Evolutionary conservation across 2,797 vertebrate species (phyloP), one percentile per base, ranked within the genome.

Genomic region (Dicrostonyx torquatus): DNA sequence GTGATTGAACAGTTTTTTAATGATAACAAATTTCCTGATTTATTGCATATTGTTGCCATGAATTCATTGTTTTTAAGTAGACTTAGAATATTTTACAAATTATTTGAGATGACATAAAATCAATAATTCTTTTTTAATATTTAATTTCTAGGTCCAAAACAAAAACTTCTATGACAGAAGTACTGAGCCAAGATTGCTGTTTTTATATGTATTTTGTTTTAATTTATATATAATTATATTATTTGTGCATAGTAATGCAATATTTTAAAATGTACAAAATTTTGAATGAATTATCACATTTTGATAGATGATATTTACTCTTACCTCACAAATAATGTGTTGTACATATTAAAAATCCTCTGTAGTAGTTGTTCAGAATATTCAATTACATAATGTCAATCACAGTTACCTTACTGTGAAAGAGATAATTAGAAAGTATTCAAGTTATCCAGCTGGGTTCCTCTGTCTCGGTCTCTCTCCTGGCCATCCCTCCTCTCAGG

Each of bases 51-150:
- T 58, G 6, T 10, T 73, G 26, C 4, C 58, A 2, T 31, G 14
- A 79, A 31, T 70, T 34, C 34, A 76, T 77, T 76, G 43, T 58
- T 0, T 34, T 75, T 88, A 80, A 20, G 66, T 72, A 60, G 66
- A 58, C 48, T 85, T 78, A 85, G 2, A n/a, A 37, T 40, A 9
- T 18, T 43, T 95, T 90, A 45, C 37, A 80, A 90, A 76, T 50
- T 80, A 53, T 64, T n/a, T 75, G 75, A 22, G 34, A 58, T 79
- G 3, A 40, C 29, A 90, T 84, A 6, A 87, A 34, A 70, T 76
- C 50, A 62, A 7, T 48, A 62, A 43, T 77, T 14, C 6, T 82
- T 76, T 1, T 84, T 87, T 66, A 89, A 50, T 20, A 60, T 8
- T n/a, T 82, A 87, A 77, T 75, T 37, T 78, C 14, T 1, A 45